Evolutionary conservation across 2,797 vertebrate genomes (phyloP).

Genomic region (Salarias fasciatus): DNA sequence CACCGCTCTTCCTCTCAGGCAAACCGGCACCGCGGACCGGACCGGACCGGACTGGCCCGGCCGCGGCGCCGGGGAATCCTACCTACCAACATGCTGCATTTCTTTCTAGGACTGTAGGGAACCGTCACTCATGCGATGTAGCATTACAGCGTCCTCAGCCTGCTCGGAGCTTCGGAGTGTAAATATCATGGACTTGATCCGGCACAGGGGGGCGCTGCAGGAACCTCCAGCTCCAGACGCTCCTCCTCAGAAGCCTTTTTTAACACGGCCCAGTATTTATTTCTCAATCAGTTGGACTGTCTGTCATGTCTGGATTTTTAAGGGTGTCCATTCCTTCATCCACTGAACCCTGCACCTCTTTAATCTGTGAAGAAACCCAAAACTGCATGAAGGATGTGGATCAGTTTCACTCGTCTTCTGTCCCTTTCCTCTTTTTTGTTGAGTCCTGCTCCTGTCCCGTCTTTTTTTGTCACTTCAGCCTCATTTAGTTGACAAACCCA

Average conservation of each 20-base stretch:
- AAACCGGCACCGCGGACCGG: constrained; percentile 49
- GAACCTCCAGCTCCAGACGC: constrained; percentile 45
- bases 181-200: constrained; percentile 82
- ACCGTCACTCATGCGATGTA: constrained; percentile 90
- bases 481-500: constrained; percentile 39
- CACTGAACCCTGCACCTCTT: constrained; percentile 73
- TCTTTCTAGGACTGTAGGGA: constrained; percentile 71
- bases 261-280: constrained; percentile 76
- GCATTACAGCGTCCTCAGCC: constrained; percentile 84
- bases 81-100: constrained; percentile 72
- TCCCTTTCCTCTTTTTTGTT: not conserved
- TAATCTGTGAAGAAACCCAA: not conserved
- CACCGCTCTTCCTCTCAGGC: constrained; percentile 62
- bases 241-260: constrained; percentile 57
- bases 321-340: constrained; percentile 12
- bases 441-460: too few species aligned
- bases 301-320: constrained; percentile 70
- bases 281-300: constrained; percentile 77
- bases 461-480: constrained; percentile 16
- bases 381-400: constrained; percentile 35
- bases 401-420: constrained; percentile 19
- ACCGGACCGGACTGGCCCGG: too few species aligned
- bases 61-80: constrained; percentile 32
- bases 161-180: constrained; percentile 87
- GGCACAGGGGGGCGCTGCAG: constrained; percentile 8